Base-by-base conservation (phyloP, 2,888 invertebrate genomes). In the Tenthredo livida region DNA sequence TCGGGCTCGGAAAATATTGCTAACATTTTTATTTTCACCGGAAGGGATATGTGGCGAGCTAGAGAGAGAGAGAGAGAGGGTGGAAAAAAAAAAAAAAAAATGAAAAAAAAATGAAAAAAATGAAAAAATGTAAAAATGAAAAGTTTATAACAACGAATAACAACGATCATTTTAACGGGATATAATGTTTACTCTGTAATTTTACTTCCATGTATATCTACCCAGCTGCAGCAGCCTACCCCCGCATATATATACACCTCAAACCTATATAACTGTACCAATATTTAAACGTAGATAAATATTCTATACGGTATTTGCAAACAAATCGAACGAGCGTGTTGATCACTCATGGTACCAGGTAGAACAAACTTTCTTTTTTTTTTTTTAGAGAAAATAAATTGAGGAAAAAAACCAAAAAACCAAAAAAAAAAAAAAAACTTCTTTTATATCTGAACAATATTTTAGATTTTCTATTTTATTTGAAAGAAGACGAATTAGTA, bases 1-100 rank as follows among this genome's bases (percentile, higher is more conserved):
- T 86, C 86, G 87, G 73, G 33, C 77, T 85, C 84, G 82, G 75
- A 83, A 88, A 86, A 87, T 86, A 88, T 87, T 86, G 86, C 85
- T 86, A 86, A 87, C 21, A 15, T 40, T 6, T n/a, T 43, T 37
- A 1, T 40, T 67, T 67, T 67, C 29, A 29, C 29, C 33, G 29
- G 1, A 21, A 58, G 33, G 84, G 77, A 33, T 33, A 77, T 47
- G 12, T 47, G 15, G 84, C 73, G 84, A 85, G 84, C 82, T 61
- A 70, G 86, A 17, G 25, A 54, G n/a, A 61, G 2, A 1, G 9
- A 61, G 29, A 1, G 17, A 29, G 17, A 15, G 29, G 33, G 3
- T 17, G 17, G 15, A 12, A 33, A 17, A 6, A 1, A 12, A 17
- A 9, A 9, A 67, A 33, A 67, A 43, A 72, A 21, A 54, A 25